Evolutionary conservation across 2,888 invertebrate genomes (phyloP), one percentile per base, ranked within the genome.

Genomic region (Chouioia cunea): DNA sequence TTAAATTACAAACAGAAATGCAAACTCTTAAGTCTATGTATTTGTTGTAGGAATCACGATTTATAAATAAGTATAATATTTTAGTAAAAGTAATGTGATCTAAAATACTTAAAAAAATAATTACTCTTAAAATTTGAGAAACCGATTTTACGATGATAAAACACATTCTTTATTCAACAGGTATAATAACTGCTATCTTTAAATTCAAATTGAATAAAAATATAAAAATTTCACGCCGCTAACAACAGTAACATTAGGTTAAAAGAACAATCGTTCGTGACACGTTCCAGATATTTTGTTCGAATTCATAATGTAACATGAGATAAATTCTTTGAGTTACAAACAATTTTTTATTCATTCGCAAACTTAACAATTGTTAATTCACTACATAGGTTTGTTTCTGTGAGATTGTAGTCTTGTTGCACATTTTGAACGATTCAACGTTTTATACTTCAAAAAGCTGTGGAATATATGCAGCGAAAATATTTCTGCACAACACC

Each of bases 401-500:
- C 44, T 10, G 58, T 47, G 47, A 18, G n/a, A n/a, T n/a, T n/a
- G n/a, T n/a, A n/a, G n/a, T n/a, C n/a, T n/a, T n/a, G n/a, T n/a
- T n/a, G n/a, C n/a, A n/a, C n/a, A n/a, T n/a, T 47, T 46, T 16
- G 2, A 48, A 50, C 36, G 23, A 6, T 15, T 48, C 16, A 43
- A 14, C 20, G 1, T 23, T 63, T 22, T 46, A 27, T 22, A 46
- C 20, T 46, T 20, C 23, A 22, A 64, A 1, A 54, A 64, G 23
- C 64, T 64, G n/a, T 46, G 14, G 20, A 64, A 46, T 27, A 46
- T 46, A 64, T n/a, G 18, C 22, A 52, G 52, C 62, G 62, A 43
- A 27, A 43, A 48, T 36, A 22, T 43, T 20, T 53, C 22, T n/a
- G 14, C 15, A 43, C 16, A 53, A 23, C 27, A 44, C 23, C 16